Base-by-base conservation (phyloP, 2,888 invertebrate species). In the Nebria salina region DNA sequence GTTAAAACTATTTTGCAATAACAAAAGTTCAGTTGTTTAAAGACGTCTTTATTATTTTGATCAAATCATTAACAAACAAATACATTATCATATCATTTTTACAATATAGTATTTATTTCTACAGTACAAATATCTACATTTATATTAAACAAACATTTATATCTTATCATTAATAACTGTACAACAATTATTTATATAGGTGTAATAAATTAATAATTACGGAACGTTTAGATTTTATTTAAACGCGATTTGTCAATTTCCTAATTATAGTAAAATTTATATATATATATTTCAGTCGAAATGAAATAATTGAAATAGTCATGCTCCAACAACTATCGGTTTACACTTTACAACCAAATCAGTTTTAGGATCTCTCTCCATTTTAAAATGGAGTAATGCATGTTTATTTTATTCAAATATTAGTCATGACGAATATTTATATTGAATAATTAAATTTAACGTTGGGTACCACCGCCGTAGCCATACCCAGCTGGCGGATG, bases 401-500 rank as follows among this genome's bases (percentile, higher is more conserved):
- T 54, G 8, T 34, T 34, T 5, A 4, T 34, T 34, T 34, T 5
- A 5, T 34, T 34, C 34, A 34, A 5, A 2, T 34, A 4, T 34
- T 34, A 34, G 5, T 1, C 34, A 34, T 4, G 34, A 34, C 54
- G 13, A 72, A 41, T 11, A 2, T 72, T 34, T n/a, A 11, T 26
- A 26, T 8, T 13, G 70, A 70, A 15, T 13, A 41, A n/a, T 26
- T 13, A 26, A n/a, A 65, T n/a, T 81, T 65, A 73, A 54, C 76
- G 81, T 26, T 79, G 79, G 7, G 34, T 70, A 9, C 72, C 77
- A n/a, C 41, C 73, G 65, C 74, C 74, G n/a, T 78, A 75, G 64
- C 75, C 75, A 65, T 75, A 80, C 66, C 76, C 81, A 3, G 84
- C 83, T n/a, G 86, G 85, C 43, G 85, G 85, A 77, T 85, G 84